Conservation (phyloP, 2,113 vertebrate species). For the Chloropsis hardwickii region DNA sequence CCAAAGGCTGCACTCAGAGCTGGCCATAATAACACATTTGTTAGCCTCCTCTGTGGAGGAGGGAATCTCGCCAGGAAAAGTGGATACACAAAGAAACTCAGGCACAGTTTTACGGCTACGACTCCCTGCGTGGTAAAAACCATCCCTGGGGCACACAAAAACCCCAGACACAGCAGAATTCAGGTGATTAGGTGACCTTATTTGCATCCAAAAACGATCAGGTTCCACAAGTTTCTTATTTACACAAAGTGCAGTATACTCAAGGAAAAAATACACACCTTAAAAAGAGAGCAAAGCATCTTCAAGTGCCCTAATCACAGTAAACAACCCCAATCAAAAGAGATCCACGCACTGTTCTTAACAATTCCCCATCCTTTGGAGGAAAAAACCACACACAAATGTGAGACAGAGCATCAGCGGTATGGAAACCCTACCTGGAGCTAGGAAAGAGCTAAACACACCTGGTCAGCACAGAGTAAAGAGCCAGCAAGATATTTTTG, state of each 20-base stretch:
- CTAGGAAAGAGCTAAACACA: background rate
- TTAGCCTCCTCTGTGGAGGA: no score
- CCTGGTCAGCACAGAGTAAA: background rate
- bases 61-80: background rate
- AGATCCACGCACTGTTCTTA: background rate
- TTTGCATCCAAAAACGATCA: background rate
- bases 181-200: background rate
- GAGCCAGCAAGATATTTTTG: accelerated
- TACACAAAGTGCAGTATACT: accelerated
- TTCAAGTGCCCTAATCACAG: background rate
- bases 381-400: accelerated
- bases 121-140: background rate
- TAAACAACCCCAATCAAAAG: accelerated
- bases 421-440: accelerated
- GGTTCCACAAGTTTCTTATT: background rate
- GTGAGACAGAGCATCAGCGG: background rate
- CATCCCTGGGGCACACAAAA: background rate
- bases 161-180: background rate
- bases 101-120: background rate
- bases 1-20: background rate
- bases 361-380: background rate
- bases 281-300: background rate
- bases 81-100: background rate
- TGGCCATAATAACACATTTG: background rate
- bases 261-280: background rate